Percentiles rank a stretch among this genome's conserved stretches.
phyloP scores from a whole-genome alignment of 2,797 vertebrate species.

The Pterois miles region DNA sequence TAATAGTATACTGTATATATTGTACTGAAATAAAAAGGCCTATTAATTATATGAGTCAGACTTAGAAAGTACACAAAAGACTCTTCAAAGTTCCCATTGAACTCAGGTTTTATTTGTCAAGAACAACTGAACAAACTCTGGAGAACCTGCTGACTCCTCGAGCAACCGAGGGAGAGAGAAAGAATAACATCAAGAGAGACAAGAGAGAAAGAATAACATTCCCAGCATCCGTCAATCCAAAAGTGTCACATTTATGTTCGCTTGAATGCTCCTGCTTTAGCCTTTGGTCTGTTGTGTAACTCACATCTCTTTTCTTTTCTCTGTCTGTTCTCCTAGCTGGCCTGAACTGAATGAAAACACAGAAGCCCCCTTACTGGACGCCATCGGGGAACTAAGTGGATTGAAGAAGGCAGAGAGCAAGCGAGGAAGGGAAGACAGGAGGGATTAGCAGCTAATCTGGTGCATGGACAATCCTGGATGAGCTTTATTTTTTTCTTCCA shows the following conservation, averaged over 20 bases:
- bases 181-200: too few relatives aligned
- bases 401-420: conserved; percentile 72
- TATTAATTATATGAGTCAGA: not conserved
- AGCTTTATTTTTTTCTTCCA: conserved; percentile 51
- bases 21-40: not conserved
- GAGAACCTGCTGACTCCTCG: conserved; percentile 4
- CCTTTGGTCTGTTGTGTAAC: conserved; percentile 21
- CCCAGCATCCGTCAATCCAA: conserved; percentile 19
- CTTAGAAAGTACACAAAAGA: not conserved
- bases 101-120: conserved; percentile 5
- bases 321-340: conserved; percentile 41
- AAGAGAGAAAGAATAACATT: conserved; percentile 3
- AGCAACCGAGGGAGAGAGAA: conserved; percentile 6
- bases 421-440: conserved; percentile 65
- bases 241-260: conserved; percentile 30
- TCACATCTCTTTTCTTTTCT: conserved; percentile 42
- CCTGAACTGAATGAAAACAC: conserved; percentile 67
- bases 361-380: conserved; percentile 50
- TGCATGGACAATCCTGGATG: conserved; percentile 64
- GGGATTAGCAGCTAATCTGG: conserved; percentile 79
- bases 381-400: conserved; percentile 70
- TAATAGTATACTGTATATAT: too few relatives aligned
- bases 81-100: not conserved
- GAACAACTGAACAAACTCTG: conserved; percentile 2
- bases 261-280: conserved; percentile 17